Conservation (phyloP, 1,140 invertebrate genomes). For the Brachionus calyciflorus region DNA sequence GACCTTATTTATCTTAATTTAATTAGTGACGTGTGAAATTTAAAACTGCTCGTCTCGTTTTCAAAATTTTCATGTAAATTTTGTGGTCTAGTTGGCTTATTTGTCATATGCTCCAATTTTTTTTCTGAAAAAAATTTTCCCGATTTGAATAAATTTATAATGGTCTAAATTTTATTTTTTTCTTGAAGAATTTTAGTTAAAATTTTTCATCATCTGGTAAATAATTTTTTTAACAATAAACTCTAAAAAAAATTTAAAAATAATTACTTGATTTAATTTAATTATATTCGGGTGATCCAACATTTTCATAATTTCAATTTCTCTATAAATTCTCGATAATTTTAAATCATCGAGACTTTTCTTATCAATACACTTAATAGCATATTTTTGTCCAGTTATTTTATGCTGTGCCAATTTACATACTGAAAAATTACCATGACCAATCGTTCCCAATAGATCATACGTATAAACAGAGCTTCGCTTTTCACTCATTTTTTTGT, state of each 20-base stretch:
- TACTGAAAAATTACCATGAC: slow-evolving; percentile 99
- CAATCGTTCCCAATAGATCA: slow-evolving; percentile 71
- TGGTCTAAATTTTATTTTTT: too few species aligned
- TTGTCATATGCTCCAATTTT: too few species aligned
- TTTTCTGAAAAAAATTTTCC: too few species aligned
- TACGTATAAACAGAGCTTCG: not conserved
- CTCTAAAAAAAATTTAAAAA: not conserved
- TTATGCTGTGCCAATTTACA: slow-evolving; percentile 98
- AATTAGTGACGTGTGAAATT: too few species aligned
- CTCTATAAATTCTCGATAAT: not conserved
- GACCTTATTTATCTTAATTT: too few species aligned
- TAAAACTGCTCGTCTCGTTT: too few species aligned
- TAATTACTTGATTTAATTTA: slow-evolving; percentile 14
- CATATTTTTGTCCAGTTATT: slow-evolving; percentile 83
- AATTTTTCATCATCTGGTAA: not conserved
- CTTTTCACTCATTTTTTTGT: slow-evolving; percentile 20
- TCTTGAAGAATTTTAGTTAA: not conserved
- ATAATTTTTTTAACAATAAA: not conserved
- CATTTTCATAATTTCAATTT: slow-evolving; percentile 39
- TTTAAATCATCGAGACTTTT: slow-evolving; percentile 58
- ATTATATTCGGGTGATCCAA: slow-evolving; percentile 42
- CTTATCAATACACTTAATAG: slow-evolving; percentile 99
- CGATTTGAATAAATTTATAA: too few species aligned
- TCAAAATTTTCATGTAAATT: too few species aligned
- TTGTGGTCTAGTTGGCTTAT: too few species aligned